phyloP scores from a whole-genome alignment of 2,797 vertebrate genomes.

The Xenops minutus region DNA sequence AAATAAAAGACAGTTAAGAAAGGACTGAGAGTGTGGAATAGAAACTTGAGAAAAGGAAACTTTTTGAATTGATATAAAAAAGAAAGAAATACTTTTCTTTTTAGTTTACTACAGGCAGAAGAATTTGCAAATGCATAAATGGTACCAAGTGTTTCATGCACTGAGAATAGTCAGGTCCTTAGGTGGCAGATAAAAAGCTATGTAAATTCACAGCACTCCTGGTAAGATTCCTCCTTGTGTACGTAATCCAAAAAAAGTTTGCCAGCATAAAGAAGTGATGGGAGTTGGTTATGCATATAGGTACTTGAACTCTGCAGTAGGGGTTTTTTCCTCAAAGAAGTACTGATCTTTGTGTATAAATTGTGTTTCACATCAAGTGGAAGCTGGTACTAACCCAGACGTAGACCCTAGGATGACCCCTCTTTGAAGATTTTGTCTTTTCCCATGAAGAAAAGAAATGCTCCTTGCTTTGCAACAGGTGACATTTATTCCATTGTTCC shows the following conservation, averaged over 20 bases:
- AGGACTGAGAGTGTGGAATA: not conserved
- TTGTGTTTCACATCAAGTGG: not conserved
- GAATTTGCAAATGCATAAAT: not conserved
- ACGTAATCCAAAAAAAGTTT: not conserved
- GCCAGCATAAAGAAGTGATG: not conserved
- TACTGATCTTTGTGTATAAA: not conserved
- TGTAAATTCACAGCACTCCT: not conserved
- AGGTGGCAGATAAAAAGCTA: not conserved
- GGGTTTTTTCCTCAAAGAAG: not conserved
- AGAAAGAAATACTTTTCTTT: not conserved
- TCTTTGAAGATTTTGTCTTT: not conserved
- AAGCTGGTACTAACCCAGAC: not conserved
- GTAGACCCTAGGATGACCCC: not conserved
- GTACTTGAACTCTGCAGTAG: not conserved
- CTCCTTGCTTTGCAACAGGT: not conserved
- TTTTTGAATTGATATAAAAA: not conserved
- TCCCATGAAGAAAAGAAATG: not conserved
- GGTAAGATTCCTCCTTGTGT: not conserved
- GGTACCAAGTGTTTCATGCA: not conserved
- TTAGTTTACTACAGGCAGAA: not conserved
- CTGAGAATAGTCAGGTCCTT: not conserved
- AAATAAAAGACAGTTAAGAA: not conserved
- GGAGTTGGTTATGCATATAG: not conserved
- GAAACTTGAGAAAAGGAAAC: not conserved
- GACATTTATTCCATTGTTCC: not conserved